Base-by-base conservation (phyloP, 2,797 vertebrate genomes). In the Eupleurogrammus muticus region DNA sequence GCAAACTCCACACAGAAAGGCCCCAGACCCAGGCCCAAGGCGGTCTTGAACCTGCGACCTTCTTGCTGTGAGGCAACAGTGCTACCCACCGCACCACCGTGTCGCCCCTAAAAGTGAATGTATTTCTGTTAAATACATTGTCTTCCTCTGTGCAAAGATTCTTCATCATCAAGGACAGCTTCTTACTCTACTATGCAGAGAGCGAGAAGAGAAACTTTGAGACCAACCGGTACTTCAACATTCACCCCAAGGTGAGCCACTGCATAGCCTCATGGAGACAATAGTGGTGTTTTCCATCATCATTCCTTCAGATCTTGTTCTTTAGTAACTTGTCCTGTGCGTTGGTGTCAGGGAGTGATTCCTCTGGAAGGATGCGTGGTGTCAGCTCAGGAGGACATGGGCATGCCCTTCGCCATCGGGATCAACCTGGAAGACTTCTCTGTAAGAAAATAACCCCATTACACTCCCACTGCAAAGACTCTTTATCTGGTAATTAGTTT, bases 91-190 rank as follows among this genome's bases (percentile, higher is more conserved):
- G n/a, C n/a, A n/a, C n/a, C n/a, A n/a, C n/a, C n/a, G n/a, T n/a
- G n/a, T n/a, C n/a, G n/a, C n/a, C n/a, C n/a, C n/a, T n/a, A n/a
- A n/a, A n/a, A n/a, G n/a, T n/a, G n/a, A n/a, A n/a, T n/a, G n/a
- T n/a, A n/a, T n/a, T n/a, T n/a, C n/a, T n/a, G 6, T 6, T 28
- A 28, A 28, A 3, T 3, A 28, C 3, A 3, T 73, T 79, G 54
- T 86, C 81, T 85, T 85, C 80, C 64, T 73, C 32, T 34, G 4
- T 73, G 23, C 66, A 23, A 72, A 95, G 97, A 83, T 99, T 99
- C 91, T 99, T 98, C 90, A 96, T 99, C 85, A 96, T 99, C 92
- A 99, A 99, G 90, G 98, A 99, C 90, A 98, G 97, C 82, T 99
- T 99, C 89, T 87, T 99, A 80, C 95, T 99, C 16, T 99, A 99